phyloP scores from a whole-genome alignment of 2,113 vertebrate species.

The Saimiri boliviensis region DNA sequence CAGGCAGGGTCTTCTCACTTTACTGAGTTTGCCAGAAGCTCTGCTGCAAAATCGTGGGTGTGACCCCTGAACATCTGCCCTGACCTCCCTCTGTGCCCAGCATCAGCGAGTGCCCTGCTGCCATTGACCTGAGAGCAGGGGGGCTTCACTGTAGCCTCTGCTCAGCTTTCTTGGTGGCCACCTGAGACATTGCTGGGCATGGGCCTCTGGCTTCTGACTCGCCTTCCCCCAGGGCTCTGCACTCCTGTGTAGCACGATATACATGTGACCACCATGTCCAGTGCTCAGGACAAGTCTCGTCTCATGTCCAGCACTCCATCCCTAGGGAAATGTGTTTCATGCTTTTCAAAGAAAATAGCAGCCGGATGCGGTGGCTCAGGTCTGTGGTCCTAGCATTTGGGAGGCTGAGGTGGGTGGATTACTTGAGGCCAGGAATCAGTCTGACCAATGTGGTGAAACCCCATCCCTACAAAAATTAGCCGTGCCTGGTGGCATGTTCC shows the following conservation, averaged over 20 bases:
- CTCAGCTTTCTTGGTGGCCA: neutral
- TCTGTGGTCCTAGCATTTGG: too few species aligned
- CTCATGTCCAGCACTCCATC: neutral
- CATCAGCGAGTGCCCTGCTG: neutral
- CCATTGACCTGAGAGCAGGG: neutral
- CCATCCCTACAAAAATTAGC: too few species aligned
- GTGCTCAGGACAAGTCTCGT: neutral
- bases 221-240: neutral
- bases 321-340: neutral
- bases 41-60: too few species aligned
- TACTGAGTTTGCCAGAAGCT: neutral
- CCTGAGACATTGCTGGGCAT: neutral
- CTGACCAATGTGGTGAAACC: too few species aligned
- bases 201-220: neutral
- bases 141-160: neutral
- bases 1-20: neutral
- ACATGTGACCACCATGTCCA: fast-evolving
- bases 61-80: neutral
- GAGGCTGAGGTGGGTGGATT: too few species aligned
- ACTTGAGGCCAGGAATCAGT: too few species aligned
- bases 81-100: neutral
- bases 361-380: too few species aligned
- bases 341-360: neutral
- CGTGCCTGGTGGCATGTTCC: too few species aligned
- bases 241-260: too few species aligned